phyloP scores from a whole-genome alignment of 1,140 invertebrate genomes.

The Papilio aristodemus region DNA sequence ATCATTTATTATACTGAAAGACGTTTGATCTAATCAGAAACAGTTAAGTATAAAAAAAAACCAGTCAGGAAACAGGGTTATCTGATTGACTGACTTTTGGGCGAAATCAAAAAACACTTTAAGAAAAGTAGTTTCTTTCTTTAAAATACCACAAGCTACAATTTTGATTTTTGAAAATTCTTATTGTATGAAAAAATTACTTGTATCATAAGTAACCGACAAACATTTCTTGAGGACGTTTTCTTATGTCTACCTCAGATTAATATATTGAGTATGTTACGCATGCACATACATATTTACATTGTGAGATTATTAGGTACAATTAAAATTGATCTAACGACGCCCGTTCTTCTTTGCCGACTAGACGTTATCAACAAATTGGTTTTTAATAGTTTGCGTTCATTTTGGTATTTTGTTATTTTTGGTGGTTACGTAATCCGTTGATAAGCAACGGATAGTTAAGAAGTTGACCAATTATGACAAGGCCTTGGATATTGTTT shows the following conservation, averaged over 20 bases:
- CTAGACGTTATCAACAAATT: slow-evolving; percentile 29
- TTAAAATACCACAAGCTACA: background rate
- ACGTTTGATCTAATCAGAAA: background rate
- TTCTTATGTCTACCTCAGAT: too few relatives aligned
- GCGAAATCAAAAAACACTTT: background rate
- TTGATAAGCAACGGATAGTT: slow-evolving; percentile 29
- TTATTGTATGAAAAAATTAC: too few relatives aligned
- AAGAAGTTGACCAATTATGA: slow-evolving; percentile 24
- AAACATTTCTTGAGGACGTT: too few relatives aligned
- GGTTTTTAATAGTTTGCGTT: slow-evolving; percentile 31
- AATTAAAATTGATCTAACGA: slow-evolving; percentile 22
- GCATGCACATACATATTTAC: too few relatives aligned
- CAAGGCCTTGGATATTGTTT: background rate
- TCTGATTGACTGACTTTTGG: background rate
- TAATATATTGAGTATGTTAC: too few relatives aligned
- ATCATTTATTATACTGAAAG: slow-evolving; percentile 15
- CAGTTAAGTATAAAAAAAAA: background rate
- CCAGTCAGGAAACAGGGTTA: slow-evolving; percentile 15
- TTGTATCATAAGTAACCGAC: too few relatives aligned
- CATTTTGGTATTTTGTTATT: slow-evolving; percentile 32
- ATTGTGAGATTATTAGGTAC: too few relatives aligned
- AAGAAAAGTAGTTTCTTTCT: background rate
- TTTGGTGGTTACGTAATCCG: slow-evolving; percentile 29
- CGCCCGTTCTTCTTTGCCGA: slow-evolving; percentile 3
- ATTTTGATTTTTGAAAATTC: background rate